These are phyloP conservation scores for Macrocentrus cingulum DNA, from an alignment of 1,140 invertebrate species.

Conservation along the genomic window DNA sequence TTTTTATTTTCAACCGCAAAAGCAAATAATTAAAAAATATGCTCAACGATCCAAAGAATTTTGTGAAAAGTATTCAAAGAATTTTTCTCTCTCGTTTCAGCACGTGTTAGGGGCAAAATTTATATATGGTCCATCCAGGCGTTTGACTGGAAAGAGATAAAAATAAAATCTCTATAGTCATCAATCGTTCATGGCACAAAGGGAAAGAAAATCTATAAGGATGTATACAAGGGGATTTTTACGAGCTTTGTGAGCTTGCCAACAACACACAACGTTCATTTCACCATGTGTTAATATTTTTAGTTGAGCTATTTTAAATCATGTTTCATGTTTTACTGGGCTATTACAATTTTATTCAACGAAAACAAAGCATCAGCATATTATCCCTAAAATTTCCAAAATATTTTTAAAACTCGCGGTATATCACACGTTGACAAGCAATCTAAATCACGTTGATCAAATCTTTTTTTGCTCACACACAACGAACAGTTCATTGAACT, in stretches of 20 bases:
- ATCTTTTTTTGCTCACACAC: no score
- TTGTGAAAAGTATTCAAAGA: no score
- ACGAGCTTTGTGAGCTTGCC: constrained; percentile 6
- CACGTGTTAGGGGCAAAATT: no score
- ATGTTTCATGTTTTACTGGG: constrained; percentile 20
- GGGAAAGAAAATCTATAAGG: neutral
- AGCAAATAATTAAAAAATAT: no score
- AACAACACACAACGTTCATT: neutral
- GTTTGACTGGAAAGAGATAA: no score
- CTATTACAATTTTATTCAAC: neutral
- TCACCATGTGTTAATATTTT: constrained; percentile 35
- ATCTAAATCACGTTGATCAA: neutral
- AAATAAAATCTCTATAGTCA: no score
- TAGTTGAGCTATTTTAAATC: constrained; percentile 32
- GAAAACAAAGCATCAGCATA: neutral
- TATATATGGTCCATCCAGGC: no score
- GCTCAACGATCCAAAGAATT: no score
- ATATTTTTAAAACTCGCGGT: constrained; percentile 13
- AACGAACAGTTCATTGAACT: no score
- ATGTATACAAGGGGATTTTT: constrained; percentile 8
- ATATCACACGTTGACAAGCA: constrained; percentile 9
- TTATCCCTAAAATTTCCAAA: neutral
- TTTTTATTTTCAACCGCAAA: no score
- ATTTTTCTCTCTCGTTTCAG: no score
- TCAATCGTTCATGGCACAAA: neutral